Percentiles rank a stretch among this genome's conserved stretches.
These are phyloP conservation scores for Anarhynchus alexandrinus DNA, from an alignment of 2,113 vertebrate species.

Conservation along the genomic window DNA sequence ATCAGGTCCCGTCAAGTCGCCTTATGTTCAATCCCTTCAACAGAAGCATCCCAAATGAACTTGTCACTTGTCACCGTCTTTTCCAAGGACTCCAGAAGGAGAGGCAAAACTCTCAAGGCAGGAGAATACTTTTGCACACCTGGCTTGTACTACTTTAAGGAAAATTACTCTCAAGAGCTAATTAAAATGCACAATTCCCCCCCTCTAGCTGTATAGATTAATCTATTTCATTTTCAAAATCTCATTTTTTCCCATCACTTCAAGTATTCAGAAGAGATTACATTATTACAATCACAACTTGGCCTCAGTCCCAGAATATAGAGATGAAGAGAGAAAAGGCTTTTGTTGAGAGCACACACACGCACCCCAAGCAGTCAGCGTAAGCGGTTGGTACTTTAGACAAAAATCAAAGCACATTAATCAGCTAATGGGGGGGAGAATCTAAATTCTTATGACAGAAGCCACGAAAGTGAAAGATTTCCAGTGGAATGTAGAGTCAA, in stretches of 20 bases:
- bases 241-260: constrained; percentile 58
- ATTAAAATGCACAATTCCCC: constrained; percentile 37
- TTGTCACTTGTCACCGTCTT: constrained; percentile 43
- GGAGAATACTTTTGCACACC: constrained; percentile 50
- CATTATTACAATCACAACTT: constrained; percentile 60
- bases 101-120: constrained; percentile 19
- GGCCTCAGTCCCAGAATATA: constrained; percentile 46
- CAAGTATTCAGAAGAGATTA: constrained; percentile 64
- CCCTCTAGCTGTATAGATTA: constrained; percentile 62
- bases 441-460: not conserved
- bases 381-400: not conserved
- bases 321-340: constrained; percentile 56
- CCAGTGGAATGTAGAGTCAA: not conserved
- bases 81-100: constrained; percentile 52
- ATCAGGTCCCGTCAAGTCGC: not conserved
- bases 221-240: constrained; percentile 67
- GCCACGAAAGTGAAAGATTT: not conserved
- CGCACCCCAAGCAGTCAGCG: not conserved
- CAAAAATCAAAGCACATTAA: constrained; percentile 42
- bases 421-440: not conserved
- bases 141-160: constrained; percentile 57
- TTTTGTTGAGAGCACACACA: constrained; percentile 16
- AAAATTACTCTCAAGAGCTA: constrained; percentile 51
- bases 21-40: not conserved
- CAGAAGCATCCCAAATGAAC: constrained; percentile 10